Conservation (phyloP, 2,888 invertebrate species). For the Lasioglossum malachurum region DNA sequence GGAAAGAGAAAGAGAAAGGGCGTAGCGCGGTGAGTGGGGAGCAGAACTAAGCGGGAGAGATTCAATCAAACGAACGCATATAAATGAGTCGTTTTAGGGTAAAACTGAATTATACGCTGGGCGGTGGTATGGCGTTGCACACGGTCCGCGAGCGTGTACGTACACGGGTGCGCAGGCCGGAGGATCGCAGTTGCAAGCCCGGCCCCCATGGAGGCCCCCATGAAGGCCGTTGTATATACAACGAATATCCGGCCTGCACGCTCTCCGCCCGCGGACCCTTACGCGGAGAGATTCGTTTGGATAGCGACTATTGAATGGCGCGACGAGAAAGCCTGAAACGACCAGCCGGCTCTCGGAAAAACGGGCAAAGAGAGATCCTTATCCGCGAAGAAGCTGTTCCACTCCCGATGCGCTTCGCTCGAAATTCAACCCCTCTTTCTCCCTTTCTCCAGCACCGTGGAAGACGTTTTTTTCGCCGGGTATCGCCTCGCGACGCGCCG, state of each 20-base stretch:
- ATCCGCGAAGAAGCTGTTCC: conserved; percentile 61
- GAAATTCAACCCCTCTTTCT: conserved; percentile 19
- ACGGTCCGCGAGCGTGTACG: conserved; percentile 27
- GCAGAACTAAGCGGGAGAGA: conserved; percentile 72
- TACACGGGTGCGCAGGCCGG: conserved; percentile 21
- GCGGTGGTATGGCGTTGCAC: conserved; percentile 67
- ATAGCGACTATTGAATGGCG: conserved; percentile 63
- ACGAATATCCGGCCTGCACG: conserved; percentile 65
- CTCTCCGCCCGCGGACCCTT: conserved; percentile 53
- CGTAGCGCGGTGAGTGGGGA: conserved; percentile 26
- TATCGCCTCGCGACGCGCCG: conserved; percentile 25
- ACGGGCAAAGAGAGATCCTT: conserved; percentile 56
- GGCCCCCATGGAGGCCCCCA: conserved; percentile 26
- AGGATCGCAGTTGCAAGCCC: conserved; percentile 56
- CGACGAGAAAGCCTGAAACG: conserved; percentile 52
- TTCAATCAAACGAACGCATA: conserved; percentile 84
- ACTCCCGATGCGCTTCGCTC: conserved; percentile 9
- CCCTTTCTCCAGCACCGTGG: background rate
- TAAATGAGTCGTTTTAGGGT: conserved; percentile 83
- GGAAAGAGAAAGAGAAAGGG: conserved; percentile 26
- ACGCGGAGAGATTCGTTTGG: conserved; percentile 69
- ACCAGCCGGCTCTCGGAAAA: conserved; percentile 47
- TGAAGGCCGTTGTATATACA: conserved; percentile 47
- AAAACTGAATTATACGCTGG: conserved; percentile 82
- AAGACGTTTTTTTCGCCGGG: conserved; percentile 4